phyloP scores from a whole-genome alignment of 2,113 vertebrate species.

The Coracopsis vasa region DNA sequence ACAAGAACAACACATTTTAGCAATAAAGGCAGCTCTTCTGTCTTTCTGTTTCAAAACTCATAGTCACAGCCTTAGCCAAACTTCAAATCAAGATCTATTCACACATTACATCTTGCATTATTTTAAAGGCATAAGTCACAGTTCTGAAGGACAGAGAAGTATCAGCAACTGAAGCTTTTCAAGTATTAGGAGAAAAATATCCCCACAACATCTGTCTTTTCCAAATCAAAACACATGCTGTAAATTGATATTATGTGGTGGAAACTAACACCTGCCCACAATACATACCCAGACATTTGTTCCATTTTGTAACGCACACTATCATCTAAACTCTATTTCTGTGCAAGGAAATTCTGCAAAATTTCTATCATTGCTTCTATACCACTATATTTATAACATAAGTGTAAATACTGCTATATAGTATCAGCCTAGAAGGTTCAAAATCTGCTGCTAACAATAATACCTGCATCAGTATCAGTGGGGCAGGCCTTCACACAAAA shows the following conservation, averaged over 20 bases:
- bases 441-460: neutral
- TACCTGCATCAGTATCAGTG: too few species aligned
- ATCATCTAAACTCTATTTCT: neutral
- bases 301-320: neutral
- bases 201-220: neutral
- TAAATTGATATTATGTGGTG: neutral
- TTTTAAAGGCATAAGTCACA: neutral
- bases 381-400: neutral
- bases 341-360: neutral
- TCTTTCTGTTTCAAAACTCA: neutral
- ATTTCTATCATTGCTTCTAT: rapidly evolving
- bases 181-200: neutral
- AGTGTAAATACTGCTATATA: neutral
- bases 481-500: neutral
- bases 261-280: neutral
- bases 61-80: neutral
- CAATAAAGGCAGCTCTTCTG: neutral
- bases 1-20: neutral
- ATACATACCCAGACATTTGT: neutral
- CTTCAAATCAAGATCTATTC: neutral
- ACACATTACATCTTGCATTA: neutral
- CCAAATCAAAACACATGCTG: neutral
- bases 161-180: neutral
- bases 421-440: neutral
- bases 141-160: neutral